phyloP scores from a whole-genome alignment of 1,140 invertebrate species.

The Bilobella aurantiaca region DNA sequence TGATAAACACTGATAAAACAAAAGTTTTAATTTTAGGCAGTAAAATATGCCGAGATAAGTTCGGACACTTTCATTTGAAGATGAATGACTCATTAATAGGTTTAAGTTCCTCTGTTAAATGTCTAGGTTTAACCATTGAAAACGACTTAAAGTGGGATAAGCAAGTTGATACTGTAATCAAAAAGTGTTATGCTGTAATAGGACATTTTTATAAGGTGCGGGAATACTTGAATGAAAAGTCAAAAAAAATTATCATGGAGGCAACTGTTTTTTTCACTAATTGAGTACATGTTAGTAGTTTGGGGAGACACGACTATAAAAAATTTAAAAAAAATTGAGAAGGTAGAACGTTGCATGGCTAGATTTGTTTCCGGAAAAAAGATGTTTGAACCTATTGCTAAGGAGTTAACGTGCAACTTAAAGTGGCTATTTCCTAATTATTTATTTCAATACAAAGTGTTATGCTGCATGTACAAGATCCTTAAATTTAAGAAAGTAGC shows the following conservation, averaged over 20 bases:
- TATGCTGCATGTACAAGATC: no score
- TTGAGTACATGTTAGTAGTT: background rate
- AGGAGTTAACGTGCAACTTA: background rate
- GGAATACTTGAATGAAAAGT: background rate
- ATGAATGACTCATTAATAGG: background rate
- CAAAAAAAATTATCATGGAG: no score
- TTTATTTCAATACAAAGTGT: no score
- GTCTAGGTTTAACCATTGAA: background rate
- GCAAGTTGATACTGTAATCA: background rate
- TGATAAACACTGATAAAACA: no score
- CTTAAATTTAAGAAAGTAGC: no score
- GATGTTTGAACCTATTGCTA: background rate
- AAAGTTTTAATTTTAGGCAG: no score
- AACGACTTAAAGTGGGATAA: background rate
- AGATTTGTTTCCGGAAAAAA: background rate
- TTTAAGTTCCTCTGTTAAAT: no score
- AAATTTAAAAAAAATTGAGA: background rate
- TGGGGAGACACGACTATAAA: no score
- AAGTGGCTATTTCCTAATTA: background rate
- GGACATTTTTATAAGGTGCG: background rate
- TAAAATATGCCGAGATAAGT: no score
- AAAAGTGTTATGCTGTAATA: background rate
- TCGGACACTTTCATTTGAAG: background rate
- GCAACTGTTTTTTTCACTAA: background rate
- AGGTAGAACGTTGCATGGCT: background rate